Evolutionary conservation across 92 coral and sea anemone genomes (phyloP), one percentile per base, ranked within the genome.

Genomic region (Plumapathes pennacea): DNA sequence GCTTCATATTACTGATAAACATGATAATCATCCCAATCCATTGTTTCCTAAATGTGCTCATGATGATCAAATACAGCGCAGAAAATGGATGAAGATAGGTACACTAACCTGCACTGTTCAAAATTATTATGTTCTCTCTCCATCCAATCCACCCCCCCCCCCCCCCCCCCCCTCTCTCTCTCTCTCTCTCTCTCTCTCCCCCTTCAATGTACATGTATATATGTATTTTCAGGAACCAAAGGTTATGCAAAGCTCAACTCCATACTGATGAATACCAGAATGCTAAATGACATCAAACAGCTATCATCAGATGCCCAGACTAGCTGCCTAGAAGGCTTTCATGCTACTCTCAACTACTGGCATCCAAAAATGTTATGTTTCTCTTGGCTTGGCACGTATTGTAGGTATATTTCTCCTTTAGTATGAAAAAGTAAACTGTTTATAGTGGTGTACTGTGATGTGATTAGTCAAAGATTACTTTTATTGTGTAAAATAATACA

Each of bases 321-420:
- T 25, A 76, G 83, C 51, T 67, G 83, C 60, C 70, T 76, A 4
- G 83, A 67, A 60, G 83, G 83, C 12, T 76, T 66, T 44, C 83
- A 76, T 43, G 44, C 76, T 10, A 65, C 69, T 12, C 61, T 76
- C 8, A 76, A 67, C 60, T 77, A 76, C 36, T 76, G 49, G 60
- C 83, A 76, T 32, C 57, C 77, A 20, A 67, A 74, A 56, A 74
- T 74, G 77, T 2, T 45, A 23, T 55, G 58, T 51, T 67, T 74
- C 26, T 66, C 82, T 20, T 74, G 82, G 76, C 57, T 46, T 27
- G 76, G 77, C n/a, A 67, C 76, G 29, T 74, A 64, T 39, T 74
- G 82, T 76, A 74, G 77, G 82, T 74, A 42, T 42, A 42, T 42
- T 42, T 42, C 48, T 14, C 15, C 21, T 42, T 42, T 42, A 14